Evolutionary conservation across 1,140 invertebrate genomes (phyloP).

Genomic region (Bicyclus anynana): DNA sequence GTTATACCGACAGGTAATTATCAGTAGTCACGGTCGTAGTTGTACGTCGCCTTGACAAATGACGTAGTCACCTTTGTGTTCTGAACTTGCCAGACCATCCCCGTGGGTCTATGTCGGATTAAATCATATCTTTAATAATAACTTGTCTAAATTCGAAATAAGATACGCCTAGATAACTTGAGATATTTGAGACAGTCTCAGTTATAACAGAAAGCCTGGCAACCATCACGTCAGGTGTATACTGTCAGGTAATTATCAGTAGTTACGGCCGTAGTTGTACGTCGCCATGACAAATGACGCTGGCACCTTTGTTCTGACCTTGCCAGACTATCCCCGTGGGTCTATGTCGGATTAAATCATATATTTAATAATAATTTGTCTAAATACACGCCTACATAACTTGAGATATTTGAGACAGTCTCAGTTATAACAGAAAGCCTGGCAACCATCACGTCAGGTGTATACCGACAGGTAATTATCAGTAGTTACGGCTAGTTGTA

Average conservation of each 20-base stretch:
- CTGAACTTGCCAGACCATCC: not conserved
- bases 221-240: not conserved
- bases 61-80: no score
- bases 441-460: not conserved
- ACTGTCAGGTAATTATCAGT: conserved; percentile 41
- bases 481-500: conserved; percentile 21
- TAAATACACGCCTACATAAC: no score
- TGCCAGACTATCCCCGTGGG: conserved; percentile 33
- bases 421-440: not conserved
- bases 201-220: not conserved
- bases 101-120: no score
- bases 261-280: conserved; percentile 17
- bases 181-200: no score
- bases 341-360: no score
- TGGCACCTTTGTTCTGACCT: conserved; percentile 43
- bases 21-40: conserved; percentile 12
- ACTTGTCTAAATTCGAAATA: no score
- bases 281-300: conserved; percentile 40
- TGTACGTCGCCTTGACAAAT: no score
- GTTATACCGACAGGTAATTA: conserved; percentile 38
- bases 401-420: no score
- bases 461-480: conserved; percentile 41
- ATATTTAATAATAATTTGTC: no score
- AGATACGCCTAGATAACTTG: no score
- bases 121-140: no score